phyloP scores from a whole-genome alignment of 2,888 invertebrate species.

The Agrotis puta region DNA sequence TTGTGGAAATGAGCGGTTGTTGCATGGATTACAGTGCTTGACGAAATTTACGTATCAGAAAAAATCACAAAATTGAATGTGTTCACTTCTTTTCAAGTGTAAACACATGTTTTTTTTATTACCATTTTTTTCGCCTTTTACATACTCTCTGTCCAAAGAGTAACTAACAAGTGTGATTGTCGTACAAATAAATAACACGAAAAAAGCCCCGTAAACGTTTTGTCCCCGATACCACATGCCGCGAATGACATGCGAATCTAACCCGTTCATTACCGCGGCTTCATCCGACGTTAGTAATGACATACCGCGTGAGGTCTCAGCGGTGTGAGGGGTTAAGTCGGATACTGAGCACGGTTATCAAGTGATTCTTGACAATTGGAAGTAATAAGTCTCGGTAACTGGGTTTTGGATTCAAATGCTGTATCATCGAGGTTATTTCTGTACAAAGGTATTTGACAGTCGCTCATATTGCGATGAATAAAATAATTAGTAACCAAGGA shows the following conservation, averaged over 20 bases:
- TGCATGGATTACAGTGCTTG: background rate
- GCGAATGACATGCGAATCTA: constrained; percentile 50
- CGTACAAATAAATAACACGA: constrained; percentile 9
- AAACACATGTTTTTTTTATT: too few relatives aligned
- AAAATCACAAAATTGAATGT: too few relatives aligned
- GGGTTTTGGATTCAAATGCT: constrained; percentile 20
- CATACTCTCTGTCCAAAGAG: background rate
- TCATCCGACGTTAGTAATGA: constrained; percentile 28
- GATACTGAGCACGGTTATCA: constrained; percentile 35
- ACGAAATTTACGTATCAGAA: too few relatives aligned
- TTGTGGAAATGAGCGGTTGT: constrained; percentile 29
- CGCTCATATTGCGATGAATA: background rate
- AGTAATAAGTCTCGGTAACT: constrained; percentile 34
- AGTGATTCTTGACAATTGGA: constrained; percentile 40
- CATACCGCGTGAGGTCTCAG: constrained; percentile 39
- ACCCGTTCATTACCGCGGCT: constrained; percentile 53
- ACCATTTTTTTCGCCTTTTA: too few relatives aligned
- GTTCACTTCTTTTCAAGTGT: background rate
- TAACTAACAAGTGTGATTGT: background rate
- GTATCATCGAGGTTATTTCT: constrained; percentile 18
- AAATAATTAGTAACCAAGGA: too few relatives aligned
- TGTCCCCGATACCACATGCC: background rate
- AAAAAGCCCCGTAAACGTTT: background rate
- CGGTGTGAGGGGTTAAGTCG: constrained; percentile 27
- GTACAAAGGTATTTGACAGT: background rate